Conservation (phyloP, 2,888 invertebrate species). For the Xanthorhoe spadicearia region DNA sequence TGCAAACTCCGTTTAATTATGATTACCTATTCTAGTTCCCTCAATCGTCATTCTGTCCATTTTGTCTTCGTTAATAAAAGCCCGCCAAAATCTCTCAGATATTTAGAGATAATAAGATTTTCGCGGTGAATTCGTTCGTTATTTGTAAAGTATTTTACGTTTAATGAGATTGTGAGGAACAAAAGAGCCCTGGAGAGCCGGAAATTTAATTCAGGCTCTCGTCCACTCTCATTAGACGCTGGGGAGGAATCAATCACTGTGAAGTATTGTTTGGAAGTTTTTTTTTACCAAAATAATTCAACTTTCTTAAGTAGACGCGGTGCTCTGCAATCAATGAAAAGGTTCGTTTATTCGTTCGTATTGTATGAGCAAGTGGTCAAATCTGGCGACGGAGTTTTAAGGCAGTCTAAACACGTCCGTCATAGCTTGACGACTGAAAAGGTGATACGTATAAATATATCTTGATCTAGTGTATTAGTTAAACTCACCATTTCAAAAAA, state of each 20-base stretch:
- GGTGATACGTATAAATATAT: too few relatives aligned
- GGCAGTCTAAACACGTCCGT: too few relatives aligned
- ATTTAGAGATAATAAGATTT: constrained; percentile 65
- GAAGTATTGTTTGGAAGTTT: constrained; percentile 32
- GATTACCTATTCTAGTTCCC: constrained; percentile 38
- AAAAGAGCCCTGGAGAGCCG: constrained; percentile 65
- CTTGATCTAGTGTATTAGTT: too few relatives aligned
- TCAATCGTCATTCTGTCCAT: constrained; percentile 49
- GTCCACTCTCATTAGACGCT: constrained; percentile 64
- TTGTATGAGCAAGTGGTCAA: too few relatives aligned
- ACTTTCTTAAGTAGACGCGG: neutral
- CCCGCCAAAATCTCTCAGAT: constrained; percentile 53
- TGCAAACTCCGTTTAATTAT: constrained; percentile 42
- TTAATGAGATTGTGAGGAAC: constrained; percentile 73
- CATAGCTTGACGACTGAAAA: too few relatives aligned
- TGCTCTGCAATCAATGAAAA: too few relatives aligned
- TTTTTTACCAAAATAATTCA: constrained; percentile 42
- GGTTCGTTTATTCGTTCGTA: too few relatives aligned
- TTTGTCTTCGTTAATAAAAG: constrained; percentile 57
- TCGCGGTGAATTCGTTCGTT: constrained; percentile 58
- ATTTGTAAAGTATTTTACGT: constrained; percentile 67
- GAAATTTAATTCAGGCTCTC: constrained; percentile 65
- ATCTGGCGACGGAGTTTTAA: too few relatives aligned
- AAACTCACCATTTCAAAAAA: too few relatives aligned
- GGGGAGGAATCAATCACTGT: constrained; percentile 60